These are phyloP conservation scores for Lophotriccus pileatus DNA, from an alignment of 2,797 vertebrate genomes.

Conservation along the genomic window DNA sequence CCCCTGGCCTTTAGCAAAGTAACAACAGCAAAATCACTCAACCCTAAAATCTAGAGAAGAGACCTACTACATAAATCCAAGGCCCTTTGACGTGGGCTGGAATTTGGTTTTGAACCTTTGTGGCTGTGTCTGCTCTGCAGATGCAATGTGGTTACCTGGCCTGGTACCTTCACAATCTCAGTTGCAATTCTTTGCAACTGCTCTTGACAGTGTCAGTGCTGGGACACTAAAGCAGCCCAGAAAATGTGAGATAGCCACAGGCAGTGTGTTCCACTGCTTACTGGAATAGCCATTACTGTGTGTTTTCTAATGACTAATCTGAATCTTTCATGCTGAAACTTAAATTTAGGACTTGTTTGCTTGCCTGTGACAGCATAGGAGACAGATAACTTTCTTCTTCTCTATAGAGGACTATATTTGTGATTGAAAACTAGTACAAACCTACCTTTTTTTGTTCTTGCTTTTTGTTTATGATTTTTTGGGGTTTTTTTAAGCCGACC, in stretches of 20 bases:
- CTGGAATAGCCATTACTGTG: background rate
- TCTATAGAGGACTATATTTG: background rate
- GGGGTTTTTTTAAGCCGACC: background rate
- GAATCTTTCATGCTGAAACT: background rate
- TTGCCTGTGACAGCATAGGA: background rate
- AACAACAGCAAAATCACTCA: background rate
- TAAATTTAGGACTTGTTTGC: background rate
- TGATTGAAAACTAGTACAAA: background rate
- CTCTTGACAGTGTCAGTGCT: background rate
- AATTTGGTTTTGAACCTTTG: background rate
- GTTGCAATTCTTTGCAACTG: background rate
- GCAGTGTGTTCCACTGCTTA: background rate
- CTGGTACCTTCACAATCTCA: fast-evolving
- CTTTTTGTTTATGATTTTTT: background rate
- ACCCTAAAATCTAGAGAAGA: background rate
- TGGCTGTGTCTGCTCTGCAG: background rate
- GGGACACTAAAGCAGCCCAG: background rate
- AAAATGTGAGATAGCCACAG: background rate
- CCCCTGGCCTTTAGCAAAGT: background rate
- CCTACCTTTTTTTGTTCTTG: background rate
- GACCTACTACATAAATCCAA: background rate
- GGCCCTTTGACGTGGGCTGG: background rate
- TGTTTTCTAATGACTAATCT: background rate
- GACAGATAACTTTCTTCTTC: background rate
- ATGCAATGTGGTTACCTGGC: fast-evolving